A percentile compares a stretch with the other conserved stretches of the same genome.
Conservation (phyloP, 2,797 vertebrate genomes). For the Arrhamphus sclerolepis region DNA sequence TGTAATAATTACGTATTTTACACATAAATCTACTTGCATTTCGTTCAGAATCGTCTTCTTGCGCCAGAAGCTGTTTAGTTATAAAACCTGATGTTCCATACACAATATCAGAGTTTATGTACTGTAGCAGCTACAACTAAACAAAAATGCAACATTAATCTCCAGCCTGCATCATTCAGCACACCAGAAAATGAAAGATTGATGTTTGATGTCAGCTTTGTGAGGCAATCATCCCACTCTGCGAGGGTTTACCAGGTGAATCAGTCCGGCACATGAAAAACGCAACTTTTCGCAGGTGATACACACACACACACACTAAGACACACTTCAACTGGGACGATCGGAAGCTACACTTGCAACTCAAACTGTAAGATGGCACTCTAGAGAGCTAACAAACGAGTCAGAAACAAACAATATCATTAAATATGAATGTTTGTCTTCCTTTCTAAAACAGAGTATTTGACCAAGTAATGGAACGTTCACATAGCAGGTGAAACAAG, state of each 20-base stretch:
- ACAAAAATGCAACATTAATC: slow-evolving; percentile 52
- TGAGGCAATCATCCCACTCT: slow-evolving; percentile 23
- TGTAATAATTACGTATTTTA: too few relatives aligned
- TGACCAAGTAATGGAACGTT: slow-evolving; percentile 81
- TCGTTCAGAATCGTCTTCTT: not conserved
- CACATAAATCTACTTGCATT: too few relatives aligned
- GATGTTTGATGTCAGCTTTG: slow-evolving; percentile 42
- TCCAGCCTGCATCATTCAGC: slow-evolving; percentile 33
- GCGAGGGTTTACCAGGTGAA: slow-evolving; percentile 56
- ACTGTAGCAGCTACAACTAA: slow-evolving; percentile 44
- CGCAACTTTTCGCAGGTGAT: slow-evolving; percentile 31
- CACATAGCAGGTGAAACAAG: slow-evolving; percentile 67
- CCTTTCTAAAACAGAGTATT: slow-evolving; percentile 73
- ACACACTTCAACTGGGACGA: slow-evolving; percentile 36
- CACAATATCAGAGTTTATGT: slow-evolving; percentile 51
- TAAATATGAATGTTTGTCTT: slow-evolving; percentile 82
- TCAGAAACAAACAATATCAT: slow-evolving; percentile 78
- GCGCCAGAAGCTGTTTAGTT: slow-evolving; percentile 30
- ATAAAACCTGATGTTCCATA: slow-evolving; percentile 33
- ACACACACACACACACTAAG: slow-evolving; percentile 28
- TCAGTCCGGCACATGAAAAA: slow-evolving; percentile 24
- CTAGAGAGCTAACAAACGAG: slow-evolving; percentile 57
- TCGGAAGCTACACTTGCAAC: slow-evolving; percentile 41
- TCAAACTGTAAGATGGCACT: slow-evolving; percentile 52
- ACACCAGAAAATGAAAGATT: slow-evolving; percentile 51